These are phyloP conservation scores for Atherix ibis DNA, from an alignment of 2,888 invertebrate species.

Conservation along the genomic window DNA sequence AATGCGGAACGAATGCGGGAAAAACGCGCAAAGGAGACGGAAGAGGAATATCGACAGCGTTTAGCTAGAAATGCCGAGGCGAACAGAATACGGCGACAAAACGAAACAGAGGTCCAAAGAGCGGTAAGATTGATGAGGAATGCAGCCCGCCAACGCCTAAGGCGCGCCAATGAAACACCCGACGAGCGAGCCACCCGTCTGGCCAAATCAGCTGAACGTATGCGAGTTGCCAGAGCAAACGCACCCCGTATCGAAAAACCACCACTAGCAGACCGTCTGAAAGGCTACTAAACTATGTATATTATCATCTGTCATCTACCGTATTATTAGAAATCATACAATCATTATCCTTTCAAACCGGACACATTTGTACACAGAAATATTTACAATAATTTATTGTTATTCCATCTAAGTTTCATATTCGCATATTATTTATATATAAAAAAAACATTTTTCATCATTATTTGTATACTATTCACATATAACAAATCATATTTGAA, in stretches of 20 bases:
- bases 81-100: slow-evolving; percentile 31
- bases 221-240: slow-evolving; percentile 27
- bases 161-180: slow-evolving; percentile 29
- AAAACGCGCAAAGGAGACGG: slow-evolving; percentile 28
- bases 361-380: no score
- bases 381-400: no score
- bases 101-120: slow-evolving; percentile 33
- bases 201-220: slow-evolving; percentile 30
- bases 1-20: slow-evolving; percentile 33
- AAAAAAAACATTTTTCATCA: no score
- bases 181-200: slow-evolving; percentile 29
- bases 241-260: slow-evolving; percentile 32
- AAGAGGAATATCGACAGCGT: slow-evolving; percentile 28
- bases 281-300: slow-evolving; percentile 21
- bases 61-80: slow-evolving; percentile 32
- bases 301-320: no score
- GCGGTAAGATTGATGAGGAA: slow-evolving; percentile 33
- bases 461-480: no score
- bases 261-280: slow-evolving; percentile 29
- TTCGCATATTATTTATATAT: no score
- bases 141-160: slow-evolving; percentile 27
- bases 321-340: not conserved
- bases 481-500: no score
- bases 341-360: no score
- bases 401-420: no score